Evolutionary conservation across 2,797 vertebrate genomes (phyloP).

Genomic region (Acrocephalus scirpaceus): DNA sequence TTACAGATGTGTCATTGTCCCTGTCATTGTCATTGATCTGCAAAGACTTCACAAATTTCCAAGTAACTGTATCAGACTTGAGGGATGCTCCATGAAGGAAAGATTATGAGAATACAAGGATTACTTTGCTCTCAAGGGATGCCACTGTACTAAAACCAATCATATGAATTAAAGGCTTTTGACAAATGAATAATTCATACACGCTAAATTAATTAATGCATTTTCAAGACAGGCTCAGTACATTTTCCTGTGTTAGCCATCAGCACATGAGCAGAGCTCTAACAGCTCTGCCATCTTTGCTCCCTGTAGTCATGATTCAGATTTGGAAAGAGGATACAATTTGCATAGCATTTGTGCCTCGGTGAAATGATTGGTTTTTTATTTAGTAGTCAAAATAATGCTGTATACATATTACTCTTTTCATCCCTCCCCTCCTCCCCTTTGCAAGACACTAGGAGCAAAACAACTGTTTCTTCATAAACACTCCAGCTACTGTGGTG

Average conservation of each 20-base stretch:
- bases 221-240: constrained; percentile 53
- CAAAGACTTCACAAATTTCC: constrained; percentile 43
- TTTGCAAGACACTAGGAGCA: neutral
- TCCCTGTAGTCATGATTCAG: constrained; percentile 14
- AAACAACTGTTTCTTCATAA: constrained; percentile 72
- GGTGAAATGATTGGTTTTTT: neutral
- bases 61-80: constrained; percentile 8
- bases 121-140: constrained; percentile 59
- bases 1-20: constrained; percentile 32
- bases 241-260: neutral
- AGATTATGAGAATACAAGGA: constrained; percentile 47
- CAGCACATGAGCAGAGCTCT: neutral
- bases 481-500: constrained; percentile 74
- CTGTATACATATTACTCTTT: neutral
- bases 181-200: constrained; percentile 85
- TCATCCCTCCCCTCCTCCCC: neutral
- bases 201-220: constrained; percentile 76
- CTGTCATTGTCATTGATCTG: constrained; percentile 22
- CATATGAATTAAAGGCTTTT: constrained; percentile 78
- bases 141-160: constrained; percentile 72
- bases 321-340: neutral
- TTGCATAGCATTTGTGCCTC: neutral
- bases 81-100: constrained; percentile 34
- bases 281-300: constrained; percentile 25
- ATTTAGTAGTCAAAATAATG: neutral